phyloP scores from a whole-genome alignment of 2,797 vertebrate genomes.

The Epinephelus malabaricus region DNA sequence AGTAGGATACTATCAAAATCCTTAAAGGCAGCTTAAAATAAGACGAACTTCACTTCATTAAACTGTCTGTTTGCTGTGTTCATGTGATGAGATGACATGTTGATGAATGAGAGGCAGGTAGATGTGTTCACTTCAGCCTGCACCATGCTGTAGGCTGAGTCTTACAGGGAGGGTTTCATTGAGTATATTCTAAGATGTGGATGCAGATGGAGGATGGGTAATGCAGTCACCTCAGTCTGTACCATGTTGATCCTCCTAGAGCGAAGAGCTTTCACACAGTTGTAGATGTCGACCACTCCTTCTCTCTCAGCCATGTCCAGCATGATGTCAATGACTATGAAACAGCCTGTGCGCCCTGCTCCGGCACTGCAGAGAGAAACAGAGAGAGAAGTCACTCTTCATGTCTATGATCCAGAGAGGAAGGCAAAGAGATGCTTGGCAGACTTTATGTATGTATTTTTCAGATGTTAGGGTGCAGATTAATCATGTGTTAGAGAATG shows the following conservation, averaged over 20 bases:
- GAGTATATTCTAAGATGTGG: constrained; percentile 55
- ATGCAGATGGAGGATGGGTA: constrained; percentile 85
- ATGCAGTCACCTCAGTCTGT: constrained; percentile 89
- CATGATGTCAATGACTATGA: constrained; percentile 99
- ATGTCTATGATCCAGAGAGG: not conserved
- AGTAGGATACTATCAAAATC: not conserved
- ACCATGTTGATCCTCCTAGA: constrained; percentile 99
- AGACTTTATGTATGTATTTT: not conserved
- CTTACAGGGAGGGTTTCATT: constrained; percentile 25
- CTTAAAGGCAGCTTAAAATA: not conserved
- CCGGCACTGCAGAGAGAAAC: constrained; percentile 88
- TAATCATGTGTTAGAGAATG: not conserved
- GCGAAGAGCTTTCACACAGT: constrained; percentile 97
- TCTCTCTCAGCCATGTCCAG: constrained; percentile 99
- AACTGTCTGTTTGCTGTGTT: not conserved
- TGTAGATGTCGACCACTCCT: constrained; percentile 99
- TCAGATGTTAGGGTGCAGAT: not conserved
- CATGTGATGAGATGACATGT: constrained; percentile 29
- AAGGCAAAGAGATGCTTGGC: not conserved
- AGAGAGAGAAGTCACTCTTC: not conserved
- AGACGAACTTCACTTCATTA: not conserved
- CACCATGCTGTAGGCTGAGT: constrained; percentile 41
- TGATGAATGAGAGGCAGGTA: constrained; percentile 38
- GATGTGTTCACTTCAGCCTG: constrained; percentile 64
- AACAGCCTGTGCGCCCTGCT: constrained; percentile 97